A percentile compares a stretch with the other conserved stretches of the same genome.
phyloP scores from a whole-genome alignment of 1,140 invertebrate genomes.

The Ooceraea biroi region DNA sequence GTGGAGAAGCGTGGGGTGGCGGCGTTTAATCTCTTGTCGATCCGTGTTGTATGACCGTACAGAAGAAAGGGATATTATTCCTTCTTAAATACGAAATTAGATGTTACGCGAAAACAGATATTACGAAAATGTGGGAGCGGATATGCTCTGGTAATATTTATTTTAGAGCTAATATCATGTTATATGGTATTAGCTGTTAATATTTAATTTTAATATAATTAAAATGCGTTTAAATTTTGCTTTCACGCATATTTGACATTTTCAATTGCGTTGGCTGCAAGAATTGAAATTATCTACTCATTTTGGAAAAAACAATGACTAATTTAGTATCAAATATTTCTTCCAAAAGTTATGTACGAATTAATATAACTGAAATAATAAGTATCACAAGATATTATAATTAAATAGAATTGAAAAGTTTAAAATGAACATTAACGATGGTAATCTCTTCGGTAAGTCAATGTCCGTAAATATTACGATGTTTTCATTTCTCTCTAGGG shows the following conservation, averaged over 20 bases:
- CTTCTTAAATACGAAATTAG: conserved; percentile 53
- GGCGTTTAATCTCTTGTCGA: conserved; percentile 70
- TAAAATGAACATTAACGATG: conserved; percentile 17
- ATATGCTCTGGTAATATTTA: not conserved
- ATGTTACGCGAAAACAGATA: conserved; percentile 9
- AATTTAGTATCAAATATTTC: too few species aligned
- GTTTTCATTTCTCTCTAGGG: conserved; percentile 40
- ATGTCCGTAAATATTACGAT: conserved; percentile 53
- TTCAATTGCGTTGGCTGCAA: too few species aligned
- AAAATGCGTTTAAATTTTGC: too few species aligned
- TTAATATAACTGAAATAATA: too few species aligned
- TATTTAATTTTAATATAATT: too few species aligned
- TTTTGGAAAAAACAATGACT: too few species aligned
- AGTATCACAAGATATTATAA: not conserved
- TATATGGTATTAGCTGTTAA: too few species aligned
- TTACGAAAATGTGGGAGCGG: conserved; percentile 3
- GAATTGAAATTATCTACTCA: too few species aligned
- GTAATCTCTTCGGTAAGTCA: conserved; percentile 10
- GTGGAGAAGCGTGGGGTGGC: conserved; percentile 66
- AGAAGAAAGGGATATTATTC: conserved; percentile 65
- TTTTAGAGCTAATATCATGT: too few species aligned
- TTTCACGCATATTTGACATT: too few species aligned
- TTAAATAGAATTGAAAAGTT: conserved; percentile 16
- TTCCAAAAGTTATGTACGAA: too few species aligned
- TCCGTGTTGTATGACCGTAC: conserved; percentile 69